phyloP scores from a whole-genome alignment of 2,797 vertebrate species.

The Tenualosa ilisha region DNA sequence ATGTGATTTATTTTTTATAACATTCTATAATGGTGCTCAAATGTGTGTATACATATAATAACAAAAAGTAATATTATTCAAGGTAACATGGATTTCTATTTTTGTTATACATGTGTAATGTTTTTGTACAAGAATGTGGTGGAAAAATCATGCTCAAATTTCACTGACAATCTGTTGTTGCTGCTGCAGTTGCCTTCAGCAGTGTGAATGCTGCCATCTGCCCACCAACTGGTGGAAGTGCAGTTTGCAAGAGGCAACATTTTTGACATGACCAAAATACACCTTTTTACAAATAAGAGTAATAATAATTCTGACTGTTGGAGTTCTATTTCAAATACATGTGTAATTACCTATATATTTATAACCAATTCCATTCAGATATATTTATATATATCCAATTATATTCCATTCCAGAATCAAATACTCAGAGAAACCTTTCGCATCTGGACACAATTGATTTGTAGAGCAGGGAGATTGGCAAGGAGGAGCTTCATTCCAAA shows the following conservation, averaged over 20 bases:
- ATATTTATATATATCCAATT: no score
- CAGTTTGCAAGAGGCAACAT: constrained; percentile 37
- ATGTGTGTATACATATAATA: no score
- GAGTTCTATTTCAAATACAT: neutral
- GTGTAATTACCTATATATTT: neutral
- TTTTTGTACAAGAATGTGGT: neutral
- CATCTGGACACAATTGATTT: no score
- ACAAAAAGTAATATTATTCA: no score
- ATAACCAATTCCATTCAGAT: no score
- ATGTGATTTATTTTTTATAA: neutral
- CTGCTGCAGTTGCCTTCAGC: neutral
- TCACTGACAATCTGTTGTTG: neutral
- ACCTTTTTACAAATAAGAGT: neutral
- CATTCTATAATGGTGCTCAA: no score
- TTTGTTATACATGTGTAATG: neutral
- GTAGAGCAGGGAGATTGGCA: neutral
- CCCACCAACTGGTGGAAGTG: constrained; percentile 58
- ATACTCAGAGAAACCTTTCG: no score
- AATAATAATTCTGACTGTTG: neutral
- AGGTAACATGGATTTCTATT: neutral
- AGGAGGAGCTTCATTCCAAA: neutral
- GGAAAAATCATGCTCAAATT: neutral
- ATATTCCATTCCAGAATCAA: no score
- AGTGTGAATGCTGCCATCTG: constrained; percentile 73
- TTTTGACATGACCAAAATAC: neutral